Conservation (phyloP, 2,888 invertebrate species). For the Halictus quadricinctus region DNA sequence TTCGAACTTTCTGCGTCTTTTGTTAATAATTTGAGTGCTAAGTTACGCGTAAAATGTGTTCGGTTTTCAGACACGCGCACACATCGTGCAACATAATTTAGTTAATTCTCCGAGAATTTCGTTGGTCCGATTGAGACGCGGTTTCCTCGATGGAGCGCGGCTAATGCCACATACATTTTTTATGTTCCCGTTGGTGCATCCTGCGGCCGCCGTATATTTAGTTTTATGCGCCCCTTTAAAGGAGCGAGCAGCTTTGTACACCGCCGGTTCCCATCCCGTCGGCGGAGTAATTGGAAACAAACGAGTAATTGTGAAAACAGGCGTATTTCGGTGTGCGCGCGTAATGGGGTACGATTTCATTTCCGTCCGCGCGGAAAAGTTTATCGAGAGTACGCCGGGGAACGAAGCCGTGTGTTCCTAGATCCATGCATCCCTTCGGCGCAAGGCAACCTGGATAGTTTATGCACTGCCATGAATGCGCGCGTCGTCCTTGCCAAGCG, state of each 20-base stretch:
- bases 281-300: constrained; percentile 34
- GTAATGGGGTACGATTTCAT: constrained; percentile 46
- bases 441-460: constrained; percentile 17
- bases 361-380: constrained; percentile 31
- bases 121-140: neutral
- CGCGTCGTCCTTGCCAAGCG: neutral
- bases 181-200: neutral
- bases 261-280: neutral
- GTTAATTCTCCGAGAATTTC: neutral
- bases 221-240: neutral
- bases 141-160: neutral
- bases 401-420: neutral
- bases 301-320: constrained; percentile 36
- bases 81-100: neutral
- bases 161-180: neutral
- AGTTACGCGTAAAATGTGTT: too few species aligned
- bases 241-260: neutral
- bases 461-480: constrained; percentile 40
- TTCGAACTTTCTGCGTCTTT: neutral
- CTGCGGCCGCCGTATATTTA: neutral
- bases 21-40: neutral
- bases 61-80: neutral
- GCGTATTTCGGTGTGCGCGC: neutral
- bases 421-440: neutral
- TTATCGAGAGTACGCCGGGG: constrained; percentile 3